Evolutionary conservation across 2,797 vertebrate species (phyloP), one percentile per base, ranked within the genome.

Genomic region (Coranthus polyacanthus): DNA sequence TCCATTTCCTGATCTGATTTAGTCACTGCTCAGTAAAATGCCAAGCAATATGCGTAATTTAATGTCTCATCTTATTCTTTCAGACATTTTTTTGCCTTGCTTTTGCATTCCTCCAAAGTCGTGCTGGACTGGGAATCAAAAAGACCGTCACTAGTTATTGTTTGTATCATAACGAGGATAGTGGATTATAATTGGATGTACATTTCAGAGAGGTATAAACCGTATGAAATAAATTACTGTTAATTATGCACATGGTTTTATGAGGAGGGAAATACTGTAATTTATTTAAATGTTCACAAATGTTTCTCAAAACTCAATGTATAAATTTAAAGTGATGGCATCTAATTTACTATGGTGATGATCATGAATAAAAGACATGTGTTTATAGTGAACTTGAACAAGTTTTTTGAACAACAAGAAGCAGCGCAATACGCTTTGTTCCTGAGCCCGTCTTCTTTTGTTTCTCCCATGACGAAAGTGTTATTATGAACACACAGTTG

Each of bases 1-100:
- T 73, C 68, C 64, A 75, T 54, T 53, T 72, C 60, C 63, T 75
- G 79, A 82, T 81, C 51, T 58, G 57, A 73, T 81, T 82, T 67
- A 39, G 46, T 46, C 13, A 12, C 12, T 46, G 41, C 60, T 72
- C 44, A 41, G 76, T 47, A 43, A 74, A 72, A 82, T 51, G 60
- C 42, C 45, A 55, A 46, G 52, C 54, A 41, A 66, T 49, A 13
- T 45, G 38, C 1, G 38, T 69, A 36, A 68, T 77, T 68, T 41
- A 64, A 51, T 73, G 66, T 80, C 54, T 54, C 36, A 57, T 78
- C 72, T 69, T 41, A 46, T 73, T 75, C 51, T 36, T 65, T 57
- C 36, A 5, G 55, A 15, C 49, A 38, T 78, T 77, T 78, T 77
- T 63, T 12, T 17, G 59, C 55, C 60, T 44, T 49, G 21, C 45